Evolutionary conservation across 92 coral and sea anemone genomes (phyloP).

Genomic region (Meandrina meandrites): DNA sequence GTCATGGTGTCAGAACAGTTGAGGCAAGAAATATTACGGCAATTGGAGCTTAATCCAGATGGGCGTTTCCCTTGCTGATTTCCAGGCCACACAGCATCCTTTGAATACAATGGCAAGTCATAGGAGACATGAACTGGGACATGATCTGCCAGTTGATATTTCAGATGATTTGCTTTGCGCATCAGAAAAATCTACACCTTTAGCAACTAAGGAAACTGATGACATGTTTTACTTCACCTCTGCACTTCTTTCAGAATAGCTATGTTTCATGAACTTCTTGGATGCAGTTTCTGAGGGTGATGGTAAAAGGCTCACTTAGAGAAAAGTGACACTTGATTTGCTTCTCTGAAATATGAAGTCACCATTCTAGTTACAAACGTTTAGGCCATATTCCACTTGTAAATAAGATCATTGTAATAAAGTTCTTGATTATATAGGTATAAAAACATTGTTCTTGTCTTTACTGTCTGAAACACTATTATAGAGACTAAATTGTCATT

Average conservation of each 20-base stretch:
- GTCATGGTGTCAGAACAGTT: slow-evolving; percentile 38
- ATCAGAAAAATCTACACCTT: neutral
- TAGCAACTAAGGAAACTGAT: slow-evolving; percentile 1
- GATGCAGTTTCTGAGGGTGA: slow-evolving; percentile 13
- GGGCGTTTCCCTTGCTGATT: slow-evolving; percentile 73
- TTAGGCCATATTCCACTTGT: too few species aligned
- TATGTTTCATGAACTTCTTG: neutral
- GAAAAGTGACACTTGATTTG: too few species aligned
- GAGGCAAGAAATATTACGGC: slow-evolving; percentile 29
- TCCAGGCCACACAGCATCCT: slow-evolving; percentile 57
- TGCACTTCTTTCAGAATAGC: slow-evolving; percentile 1
- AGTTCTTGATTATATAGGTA: too few species aligned
- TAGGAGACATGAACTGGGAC: slow-evolving; percentile 64
- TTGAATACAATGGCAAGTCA: slow-evolving; percentile 65
- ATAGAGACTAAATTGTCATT: too few species aligned
- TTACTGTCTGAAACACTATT: too few species aligned
- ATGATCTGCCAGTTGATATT: slow-evolving; percentile 54
- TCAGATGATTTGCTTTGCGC: neutral
- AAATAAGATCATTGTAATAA: too few species aligned
- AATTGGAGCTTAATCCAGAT: slow-evolving; percentile 44
- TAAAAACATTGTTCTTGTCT: too few species aligned
- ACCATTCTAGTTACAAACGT: too few species aligned
- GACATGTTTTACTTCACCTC: slow-evolving; percentile 5
- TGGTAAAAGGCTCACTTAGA: neutral
- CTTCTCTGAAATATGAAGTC: too few species aligned